Evolutionary conservation across 2,113 vertebrate species (phyloP), one percentile per base, ranked within the genome.

Genomic region (Mastomys coucha): DNA sequence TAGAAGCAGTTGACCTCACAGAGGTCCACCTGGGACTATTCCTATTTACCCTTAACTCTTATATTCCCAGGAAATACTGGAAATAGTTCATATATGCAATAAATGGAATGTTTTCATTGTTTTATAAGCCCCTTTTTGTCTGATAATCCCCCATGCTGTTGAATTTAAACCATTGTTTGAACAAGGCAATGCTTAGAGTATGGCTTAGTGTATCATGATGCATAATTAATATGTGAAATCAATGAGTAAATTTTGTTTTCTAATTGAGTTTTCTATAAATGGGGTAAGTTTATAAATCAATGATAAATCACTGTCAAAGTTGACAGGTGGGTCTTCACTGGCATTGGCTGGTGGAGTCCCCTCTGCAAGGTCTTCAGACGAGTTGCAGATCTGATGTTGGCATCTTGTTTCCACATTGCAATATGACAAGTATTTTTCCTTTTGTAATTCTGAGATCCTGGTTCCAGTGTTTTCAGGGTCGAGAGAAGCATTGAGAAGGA

Each of bases 121-220:
- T 95, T 86, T 93, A 28, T 42, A 20, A 89, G 14, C 20, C 70
- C 31, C 69, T 87, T 60, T 91, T 93, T 39, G 94, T 45, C 85
- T 39, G 28, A 42, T 51, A 95, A 60, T 96, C 36, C 10, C 6
- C 58, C 22, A 10, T 85, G 65, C 22, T 90, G 60, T 53, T 89
- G 69, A 82, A 69, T 84, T 88, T 31, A 75, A 95, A 39, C 45
- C 75, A 92, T 33, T 86, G 56, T 73, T 97, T 93, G 45, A 94
- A 87, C 17, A 56, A 67, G 10, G n/a, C 39, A 67, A 9, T 82
- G 45, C 45, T 70, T 94, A 70, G 39, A 85, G 45, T 33, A 76
- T 13, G 89, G 65, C n/a, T 85, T 36, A 73, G 28, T 7, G 16
- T 7, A 45, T 19, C 67, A 22, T 13, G 31, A 72, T 49, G 0